phyloP scores from a whole-genome alignment of 2,797 vertebrate genomes.

The Mastacembelus armatus region DNA sequence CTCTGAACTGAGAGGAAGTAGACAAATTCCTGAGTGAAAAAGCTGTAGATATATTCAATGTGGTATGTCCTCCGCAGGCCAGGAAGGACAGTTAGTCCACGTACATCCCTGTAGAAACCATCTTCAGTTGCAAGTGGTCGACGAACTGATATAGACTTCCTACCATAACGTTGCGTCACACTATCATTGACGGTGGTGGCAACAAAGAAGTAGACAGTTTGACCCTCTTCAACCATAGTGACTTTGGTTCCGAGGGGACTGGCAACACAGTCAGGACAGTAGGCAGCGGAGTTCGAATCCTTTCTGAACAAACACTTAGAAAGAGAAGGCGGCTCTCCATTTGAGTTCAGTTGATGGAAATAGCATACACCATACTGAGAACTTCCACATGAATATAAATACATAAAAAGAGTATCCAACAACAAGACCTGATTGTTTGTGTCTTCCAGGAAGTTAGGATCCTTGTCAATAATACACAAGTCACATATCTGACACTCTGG shows the following conservation, averaged over 20 bases:
- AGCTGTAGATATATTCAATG: constrained; percentile 92
- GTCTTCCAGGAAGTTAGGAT: constrained; percentile 76
- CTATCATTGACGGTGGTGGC: constrained; percentile 88
- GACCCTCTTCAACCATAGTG: constrained; percentile 86
- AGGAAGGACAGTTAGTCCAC: constrained; percentile 88
- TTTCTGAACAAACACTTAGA: constrained; percentile 88
- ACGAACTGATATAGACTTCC: constrained; percentile 90
- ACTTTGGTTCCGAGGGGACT: constrained; percentile 91
- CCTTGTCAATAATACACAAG: constrained; percentile 85
- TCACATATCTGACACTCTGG: constrained; percentile 85
- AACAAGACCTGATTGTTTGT: constrained; percentile 87
- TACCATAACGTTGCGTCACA: constrained; percentile 85
- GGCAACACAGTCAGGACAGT: constrained; percentile 92
- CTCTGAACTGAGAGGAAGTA: constrained; percentile 93
- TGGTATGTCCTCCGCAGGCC: constrained; percentile 83
- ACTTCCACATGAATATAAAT: constrained; percentile 92
- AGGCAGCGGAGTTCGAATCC: constrained; percentile 78
- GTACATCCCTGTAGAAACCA: constrained; percentile 86
- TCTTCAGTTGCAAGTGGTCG: constrained; percentile 88
- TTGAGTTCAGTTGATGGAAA: constrained; percentile 83
- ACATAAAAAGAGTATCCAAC: constrained; percentile 87
- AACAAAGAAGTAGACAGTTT: constrained; percentile 89
- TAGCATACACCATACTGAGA: constrained; percentile 90
- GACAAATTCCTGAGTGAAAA: constrained; percentile 84
- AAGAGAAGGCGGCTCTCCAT: constrained; percentile 60